A percentile compares a stretch with the other conserved stretches of the same genome.
These are phyloP conservation scores for Vicugna pacos DNA, from an alignment of 2,113 vertebrate genomes.

Conservation along the genomic window DNA sequence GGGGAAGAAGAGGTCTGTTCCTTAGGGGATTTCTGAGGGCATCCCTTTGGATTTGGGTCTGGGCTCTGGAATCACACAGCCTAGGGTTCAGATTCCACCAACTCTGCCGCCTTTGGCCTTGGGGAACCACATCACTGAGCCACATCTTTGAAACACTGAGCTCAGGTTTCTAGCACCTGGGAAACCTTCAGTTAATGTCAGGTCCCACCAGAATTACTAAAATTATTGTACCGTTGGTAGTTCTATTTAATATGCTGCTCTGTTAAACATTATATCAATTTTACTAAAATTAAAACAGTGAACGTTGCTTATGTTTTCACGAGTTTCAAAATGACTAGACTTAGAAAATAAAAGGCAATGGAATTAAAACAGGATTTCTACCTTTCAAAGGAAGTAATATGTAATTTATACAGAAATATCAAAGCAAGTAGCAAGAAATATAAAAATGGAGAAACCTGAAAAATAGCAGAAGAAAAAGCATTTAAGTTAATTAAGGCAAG, in stretches of 20 bases:
- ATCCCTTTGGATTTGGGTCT: background rate
- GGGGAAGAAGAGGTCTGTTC: accelerated
- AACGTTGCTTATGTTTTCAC: constrained; percentile 37
- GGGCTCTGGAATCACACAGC: background rate
- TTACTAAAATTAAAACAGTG: constrained; percentile 49
- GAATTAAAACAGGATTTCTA: constrained; percentile 32
- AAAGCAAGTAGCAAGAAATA: constrained; percentile 28
- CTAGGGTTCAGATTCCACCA: background rate
- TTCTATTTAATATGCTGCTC: background rate
- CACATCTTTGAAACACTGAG: background rate
- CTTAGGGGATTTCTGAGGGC: background rate
- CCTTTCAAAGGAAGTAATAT: constrained; percentile 37
- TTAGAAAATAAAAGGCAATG: constrained; percentile 28
- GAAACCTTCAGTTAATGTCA: background rate
- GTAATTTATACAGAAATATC: constrained; percentile 22
- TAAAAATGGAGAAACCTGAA: constrained; percentile 1
- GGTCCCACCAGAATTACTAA: background rate
- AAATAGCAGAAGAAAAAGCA: background rate
- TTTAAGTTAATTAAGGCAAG: constrained; percentile 27
- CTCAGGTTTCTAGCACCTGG: background rate
- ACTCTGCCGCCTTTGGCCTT: background rate
- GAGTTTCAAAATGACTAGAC: constrained; percentile 34
- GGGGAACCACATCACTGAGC: background rate
- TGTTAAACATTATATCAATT: background rate
- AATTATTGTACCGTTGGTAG: background rate